Evolutionary conservation across 1,140 invertebrate genomes (phyloP), one percentile per base, ranked within the genome.

Genomic region (Archegozetes longisetosus): DNA sequence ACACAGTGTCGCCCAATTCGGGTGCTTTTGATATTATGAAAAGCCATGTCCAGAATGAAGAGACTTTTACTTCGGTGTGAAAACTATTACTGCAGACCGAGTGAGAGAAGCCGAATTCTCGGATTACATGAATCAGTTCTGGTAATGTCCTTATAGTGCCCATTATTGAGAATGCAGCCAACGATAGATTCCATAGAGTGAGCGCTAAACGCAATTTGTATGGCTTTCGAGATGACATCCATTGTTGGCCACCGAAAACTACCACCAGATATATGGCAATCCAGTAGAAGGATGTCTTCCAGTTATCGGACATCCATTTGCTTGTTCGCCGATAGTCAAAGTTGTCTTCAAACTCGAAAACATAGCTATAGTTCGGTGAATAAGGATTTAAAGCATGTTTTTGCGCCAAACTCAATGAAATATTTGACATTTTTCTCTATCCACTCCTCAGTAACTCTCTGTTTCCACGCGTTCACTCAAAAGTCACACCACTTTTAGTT

Each of bases 11-110:
- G 14, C 90, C 89, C 3, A 97, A 77, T 72, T 95, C 89, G 0
- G 89, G 88, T 54, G 70, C 77, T 75, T 97, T 93, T 61, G 89
- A 94, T 51, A 95, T 74, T 24, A 89, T 87, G 73, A 96, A 96
- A 77, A 90, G 82, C 81, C 82, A 92, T 53, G 88, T 88, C 92
- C 93, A 98, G 71, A 95, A 94, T 1, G 88, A 88, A 48, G 85
- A 84, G 13, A 92, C 87, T 64, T 82, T 80, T 71, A 51, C 57
- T 47, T 49, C 83, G 9, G 2, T 58, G 26, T 58, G 57, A 40
- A 20, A 58, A 2, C 46, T 20, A 26, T 58, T 51, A 2, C 46
- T 17, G 24, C 57, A 58, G 17, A 51, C 57, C 4, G 57, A 58
- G 24, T 58, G 46, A n/a, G 48, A 27, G 25, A 58, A 58, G 13